These are phyloP conservation scores for Philopedon plagiatum DNA, from an alignment of 2,888 invertebrate species.

Conservation along the genomic window DNA sequence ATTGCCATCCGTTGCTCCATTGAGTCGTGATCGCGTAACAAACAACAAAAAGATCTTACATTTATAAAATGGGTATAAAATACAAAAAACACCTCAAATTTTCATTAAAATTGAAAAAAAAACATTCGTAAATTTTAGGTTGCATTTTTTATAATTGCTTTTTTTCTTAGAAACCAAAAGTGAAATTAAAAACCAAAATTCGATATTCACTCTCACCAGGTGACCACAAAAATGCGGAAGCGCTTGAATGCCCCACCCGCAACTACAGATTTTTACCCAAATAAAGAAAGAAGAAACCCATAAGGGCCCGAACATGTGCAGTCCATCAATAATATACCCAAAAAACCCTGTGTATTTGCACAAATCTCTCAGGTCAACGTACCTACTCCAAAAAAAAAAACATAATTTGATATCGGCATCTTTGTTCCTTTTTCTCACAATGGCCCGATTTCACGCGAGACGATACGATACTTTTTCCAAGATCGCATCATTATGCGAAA, in stretches of 20 bases:
- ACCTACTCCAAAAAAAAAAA: constrained; percentile 49
- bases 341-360: constrained; percentile 49
- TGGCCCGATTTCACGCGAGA: constrained; percentile 60
- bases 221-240: constrained; percentile 53
- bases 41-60: too few relatives aligned
- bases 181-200: constrained; percentile 46
- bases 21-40: too few relatives aligned
- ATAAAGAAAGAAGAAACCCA: constrained; percentile 51
- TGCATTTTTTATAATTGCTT: constrained; percentile 15
- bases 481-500: constrained; percentile 51
- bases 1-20: too few relatives aligned
- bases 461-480: constrained; percentile 54
- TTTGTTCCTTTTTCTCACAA: constrained; percentile 60
- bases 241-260: constrained; percentile 42
- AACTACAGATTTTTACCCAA: constrained; percentile 46
- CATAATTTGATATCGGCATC: constrained; percentile 61
- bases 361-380: constrained; percentile 49
- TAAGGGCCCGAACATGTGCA: constrained; percentile 56
- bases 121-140: background rate
- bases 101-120: constrained; percentile 3
- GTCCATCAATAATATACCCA: constrained; percentile 50
- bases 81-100: too few relatives aligned
- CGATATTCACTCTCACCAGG: constrained; percentile 49
- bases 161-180: constrained; percentile 37
- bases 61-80: too few relatives aligned